These are phyloP conservation scores for Urophycis tenuis DNA, from an alignment of 2,797 vertebrate genomes.

Conservation along the genomic window DNA sequence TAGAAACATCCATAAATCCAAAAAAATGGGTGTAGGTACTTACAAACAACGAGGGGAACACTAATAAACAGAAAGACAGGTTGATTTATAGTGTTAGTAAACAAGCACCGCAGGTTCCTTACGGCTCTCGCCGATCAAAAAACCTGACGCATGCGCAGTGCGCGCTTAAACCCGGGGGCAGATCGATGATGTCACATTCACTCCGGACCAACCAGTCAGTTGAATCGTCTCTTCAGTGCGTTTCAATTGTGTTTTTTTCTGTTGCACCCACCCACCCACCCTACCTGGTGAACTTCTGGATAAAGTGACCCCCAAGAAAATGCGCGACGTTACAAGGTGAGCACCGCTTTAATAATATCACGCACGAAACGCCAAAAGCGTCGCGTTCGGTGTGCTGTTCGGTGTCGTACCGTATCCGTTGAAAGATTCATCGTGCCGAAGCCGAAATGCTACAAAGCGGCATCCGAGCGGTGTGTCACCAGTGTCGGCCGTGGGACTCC, in stretches of 20 bases:
- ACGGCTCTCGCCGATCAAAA: not conserved
- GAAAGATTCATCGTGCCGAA: not conserved
- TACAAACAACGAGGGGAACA: too few relatives aligned
- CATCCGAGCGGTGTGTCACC: too few relatives aligned
- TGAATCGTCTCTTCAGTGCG: slow-evolving; percentile 28
- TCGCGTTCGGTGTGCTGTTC: not conserved
- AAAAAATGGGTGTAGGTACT: not conserved
- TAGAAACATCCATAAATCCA: not conserved
- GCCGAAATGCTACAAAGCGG: too few relatives aligned
- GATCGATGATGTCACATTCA: slow-evolving; percentile 74
- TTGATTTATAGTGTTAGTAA: too few relatives aligned
- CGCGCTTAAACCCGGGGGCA: slow-evolving; percentile 27
- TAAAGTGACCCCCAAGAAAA: slow-evolving; percentile 16
- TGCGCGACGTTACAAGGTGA: slow-evolving; percentile 54
- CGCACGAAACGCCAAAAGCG: not conserved
- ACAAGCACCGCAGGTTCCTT: too few relatives aligned
- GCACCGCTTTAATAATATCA: slow-evolving; percentile 7
- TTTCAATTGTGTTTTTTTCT: not conserved
- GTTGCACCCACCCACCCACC: not conserved
- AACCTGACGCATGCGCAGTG: slow-evolving; percentile 59
- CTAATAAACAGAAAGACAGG: too few relatives aligned
- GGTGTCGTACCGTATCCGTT: not conserved
- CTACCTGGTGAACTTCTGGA: slow-evolving; percentile 33
- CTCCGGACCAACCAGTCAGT: slow-evolving; percentile 46
- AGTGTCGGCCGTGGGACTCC: not conserved